Base-by-base conservation (phyloP, 1,140 invertebrate species). In the Brachionus paranguensis region DNA sequence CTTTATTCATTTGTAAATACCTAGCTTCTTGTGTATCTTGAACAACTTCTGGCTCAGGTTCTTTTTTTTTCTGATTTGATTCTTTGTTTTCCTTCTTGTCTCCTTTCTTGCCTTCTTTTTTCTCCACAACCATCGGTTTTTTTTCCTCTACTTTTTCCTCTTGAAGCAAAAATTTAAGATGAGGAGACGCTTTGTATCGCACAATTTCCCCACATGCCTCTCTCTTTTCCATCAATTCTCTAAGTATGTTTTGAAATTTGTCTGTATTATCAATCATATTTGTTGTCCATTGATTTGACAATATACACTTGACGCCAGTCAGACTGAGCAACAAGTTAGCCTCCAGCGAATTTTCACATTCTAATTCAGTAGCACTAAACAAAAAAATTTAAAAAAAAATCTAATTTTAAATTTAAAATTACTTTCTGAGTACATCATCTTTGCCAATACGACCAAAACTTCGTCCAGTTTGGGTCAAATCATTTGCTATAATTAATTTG, bases 241-340 rank as follows among this genome's bases (percentile, higher is more conserved):
- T 87, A 86, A 89, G 87, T 27, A 86, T 86, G n/a, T 85, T 65
- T 11, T 87, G 79, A 14, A 89, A 84, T 84, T 86, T 88, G 29
- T 85, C 70, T 20, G 86, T 83, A 85, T 89, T 89, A 47, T 89
- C 88, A 6, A 85, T 85, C 43, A 89, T 84, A n/a, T 87, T 87
- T 84, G 87, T 88, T 76, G 87, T 85, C 89, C 89, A 89, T 81
- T 89, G 89, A 85, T 89, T 89, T 43, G 85, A 84, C 53, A 89
- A 68, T 17, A 88, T 65, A 83, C 87, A 88, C 60, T 86, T 88
- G 5, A 87, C 85, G 7, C 89, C 89, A 24, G 88, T 84, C 70
- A 89, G 84, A 85, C 87, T 88, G 12, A 86, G 78, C 76, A 89
- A 84, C 86, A 89, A 87, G 50, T 87, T 87, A 12, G 86, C 85